Evolutionary conservation across 2,113 vertebrate genomes (phyloP), one percentile per base, ranked within the genome.

Genomic region (Cyanoderma ruficeps): DNA sequence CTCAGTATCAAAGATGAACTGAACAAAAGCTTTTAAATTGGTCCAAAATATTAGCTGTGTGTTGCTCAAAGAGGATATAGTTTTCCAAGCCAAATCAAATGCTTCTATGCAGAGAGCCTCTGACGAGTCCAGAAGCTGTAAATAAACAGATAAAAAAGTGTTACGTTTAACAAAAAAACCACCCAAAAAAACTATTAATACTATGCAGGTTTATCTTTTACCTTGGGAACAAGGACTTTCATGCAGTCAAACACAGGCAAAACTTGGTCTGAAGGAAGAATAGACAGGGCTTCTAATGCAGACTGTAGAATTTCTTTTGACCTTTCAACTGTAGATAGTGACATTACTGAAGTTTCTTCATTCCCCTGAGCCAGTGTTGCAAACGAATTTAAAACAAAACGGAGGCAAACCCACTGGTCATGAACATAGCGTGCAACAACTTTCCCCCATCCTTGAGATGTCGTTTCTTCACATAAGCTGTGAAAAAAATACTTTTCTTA

Each of bases 21-120:
- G 97, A 94, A 99, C 96, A 71, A 99, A 99, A 71, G 97, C 98
- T 97, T 98, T 98, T 53, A 99, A 97, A 50, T 98, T 98, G 15
- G 98, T 97, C 99, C 99, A 99, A 98, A 99, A 99, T 87, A 98
- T 98, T 80, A 98, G 96, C 69, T 99, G 98, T 35, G 99, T 99
- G 61, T 97, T 98, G 98, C 98, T 99, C 72, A 99, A 98, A 46
- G 98, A 98, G 82, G 98, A 98, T 56, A 98, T 95, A 55, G 98
- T 98, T 95, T 98, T 98, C 99, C 99, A 99, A 78, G 98, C 97
- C 90, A 97, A 80, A 80, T 98, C 97, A 94, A 99, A 98, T 42
- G 98, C 98, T 91, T 99, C 98, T 63, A 98, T 96, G 93, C 99
- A 99, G 61, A 99, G 95, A 19, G 93, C 82, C 84, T 99, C 99